A percentile compares a stretch with the other conserved stretches of the same genome.
phyloP scores from a whole-genome alignment of 2,797 vertebrate genomes.

The Alouatta caraya region DNA sequence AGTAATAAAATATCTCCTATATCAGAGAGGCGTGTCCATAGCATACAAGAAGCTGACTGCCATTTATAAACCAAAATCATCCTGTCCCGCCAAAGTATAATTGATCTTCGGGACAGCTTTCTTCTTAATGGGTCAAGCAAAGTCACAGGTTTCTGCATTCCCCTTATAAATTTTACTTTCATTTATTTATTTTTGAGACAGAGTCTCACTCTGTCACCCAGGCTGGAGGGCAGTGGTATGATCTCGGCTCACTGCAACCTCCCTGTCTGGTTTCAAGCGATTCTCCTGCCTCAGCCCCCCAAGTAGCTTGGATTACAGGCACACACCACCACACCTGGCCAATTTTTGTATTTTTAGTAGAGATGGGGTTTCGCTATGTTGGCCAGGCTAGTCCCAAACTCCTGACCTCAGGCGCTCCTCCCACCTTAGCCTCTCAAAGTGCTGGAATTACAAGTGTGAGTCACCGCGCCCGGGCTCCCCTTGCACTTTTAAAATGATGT shows the following conservation, averaged over 20 bases:
- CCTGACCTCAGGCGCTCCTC: no score
- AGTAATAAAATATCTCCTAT: not conserved
- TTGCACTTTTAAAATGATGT: not conserved
- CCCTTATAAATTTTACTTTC: not conserved
- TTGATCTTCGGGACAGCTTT: not conserved
- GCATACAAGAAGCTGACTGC: not conserved
- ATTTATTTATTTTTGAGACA: no score
- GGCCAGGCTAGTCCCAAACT: not conserved
- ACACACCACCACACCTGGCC: not conserved
- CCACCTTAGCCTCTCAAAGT: not conserved
- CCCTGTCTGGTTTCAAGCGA: fast-evolving
- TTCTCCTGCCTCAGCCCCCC: not conserved
- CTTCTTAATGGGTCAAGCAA: not conserved
- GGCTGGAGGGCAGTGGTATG: not conserved
- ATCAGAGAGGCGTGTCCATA: not conserved
- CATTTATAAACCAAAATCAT: not conserved
- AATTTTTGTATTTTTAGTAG: not conserved
- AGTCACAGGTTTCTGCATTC: not conserved
- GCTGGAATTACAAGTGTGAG: not conserved
- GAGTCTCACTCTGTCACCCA: not conserved
- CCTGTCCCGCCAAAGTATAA: fast-evolving
- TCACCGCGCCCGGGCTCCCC: fast-evolving
- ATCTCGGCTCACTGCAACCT: fast-evolving
- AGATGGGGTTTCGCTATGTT: not conserved
- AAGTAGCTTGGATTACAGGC: not conserved